Percentiles rank a stretch among this genome's conserved stretches.
Evolutionary conservation across 2,113 vertebrate species (phyloP).

Genomic region (Perca flavescens): DNA sequence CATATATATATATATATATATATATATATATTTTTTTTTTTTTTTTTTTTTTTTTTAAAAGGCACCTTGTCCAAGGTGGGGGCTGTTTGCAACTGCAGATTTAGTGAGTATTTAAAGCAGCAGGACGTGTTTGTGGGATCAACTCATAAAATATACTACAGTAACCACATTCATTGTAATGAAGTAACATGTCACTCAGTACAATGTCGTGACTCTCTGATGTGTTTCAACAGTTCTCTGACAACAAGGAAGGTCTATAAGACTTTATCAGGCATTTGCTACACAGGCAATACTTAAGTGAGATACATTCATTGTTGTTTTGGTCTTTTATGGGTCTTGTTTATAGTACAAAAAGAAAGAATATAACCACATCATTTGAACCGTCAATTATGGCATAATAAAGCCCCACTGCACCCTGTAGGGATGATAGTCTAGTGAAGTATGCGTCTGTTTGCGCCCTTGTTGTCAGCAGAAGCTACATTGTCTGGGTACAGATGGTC

Average conservation of each 20-base stretch:
- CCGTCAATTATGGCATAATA: background rate
- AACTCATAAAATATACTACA: background rate
- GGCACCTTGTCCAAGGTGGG: no score
- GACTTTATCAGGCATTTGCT: background rate
- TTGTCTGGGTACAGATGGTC: background rate
- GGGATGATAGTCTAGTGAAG: background rate
- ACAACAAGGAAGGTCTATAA: background rate
- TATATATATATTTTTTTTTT: no score
- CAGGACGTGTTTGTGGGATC: background rate
- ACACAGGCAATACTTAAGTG: background rate
- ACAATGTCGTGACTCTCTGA: background rate
- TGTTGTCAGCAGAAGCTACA: background rate
- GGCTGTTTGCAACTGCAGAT: background rate
- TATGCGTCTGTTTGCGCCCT: background rate
- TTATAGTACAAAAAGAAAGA: background rate
- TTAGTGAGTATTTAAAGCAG: background rate
- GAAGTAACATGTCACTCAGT: background rate
- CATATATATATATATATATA: no score
- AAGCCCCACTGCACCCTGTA: conserved; percentile 10
- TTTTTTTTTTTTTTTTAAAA: no score
- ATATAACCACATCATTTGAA: background rate
- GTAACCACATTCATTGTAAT: background rate
- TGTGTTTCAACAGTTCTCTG: background rate
- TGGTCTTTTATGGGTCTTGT: background rate
- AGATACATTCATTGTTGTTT: background rate